Percentiles rank a stretch among this genome's conserved stretches.
Conservation (phyloP, 2,888 invertebrate genomes). For the Limnephilus rhombicus region DNA sequence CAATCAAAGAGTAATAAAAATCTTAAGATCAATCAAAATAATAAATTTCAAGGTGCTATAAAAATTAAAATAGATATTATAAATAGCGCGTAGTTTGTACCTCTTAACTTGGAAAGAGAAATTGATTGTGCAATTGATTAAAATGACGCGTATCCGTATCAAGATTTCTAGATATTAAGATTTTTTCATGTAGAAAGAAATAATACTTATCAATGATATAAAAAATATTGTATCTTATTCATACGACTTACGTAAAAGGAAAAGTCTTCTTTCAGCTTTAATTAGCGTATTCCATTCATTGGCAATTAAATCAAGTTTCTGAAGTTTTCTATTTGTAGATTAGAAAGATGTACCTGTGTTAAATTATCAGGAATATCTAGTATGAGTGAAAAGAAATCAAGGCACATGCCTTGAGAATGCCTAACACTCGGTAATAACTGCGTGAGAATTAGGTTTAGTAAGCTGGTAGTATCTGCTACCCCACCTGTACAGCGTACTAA, state of each 20-base stretch:
- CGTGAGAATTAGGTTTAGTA: conserved; percentile 26
- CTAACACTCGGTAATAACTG: neutral
- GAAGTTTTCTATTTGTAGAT: conserved; percentile 22
- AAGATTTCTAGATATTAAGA: neutral
- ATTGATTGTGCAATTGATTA: neutral
- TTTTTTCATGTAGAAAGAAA: neutral
- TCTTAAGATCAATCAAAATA: neutral
- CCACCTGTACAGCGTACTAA: neutral
- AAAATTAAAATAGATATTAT: neutral
- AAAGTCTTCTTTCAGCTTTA: conserved; percentile 26
- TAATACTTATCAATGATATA: neutral
- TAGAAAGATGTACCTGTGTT: neutral
- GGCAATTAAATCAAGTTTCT: neutral
- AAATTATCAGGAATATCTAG: neutral
- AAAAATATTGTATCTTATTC: neutral
- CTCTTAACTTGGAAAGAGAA: neutral
- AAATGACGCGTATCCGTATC: neutral
- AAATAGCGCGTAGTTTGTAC: neutral
- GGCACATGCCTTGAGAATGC: neutral
- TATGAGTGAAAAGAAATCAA: conserved; percentile 33
- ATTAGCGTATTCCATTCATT: neutral
- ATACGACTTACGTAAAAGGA: conserved; percentile 27
- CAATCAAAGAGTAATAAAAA: neutral
- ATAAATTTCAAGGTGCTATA: neutral
- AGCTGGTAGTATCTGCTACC: neutral